These are phyloP conservation scores for Drosophila testacea DNA, from an alignment of 2,888 invertebrate genomes.

Conservation along the genomic window DNA sequence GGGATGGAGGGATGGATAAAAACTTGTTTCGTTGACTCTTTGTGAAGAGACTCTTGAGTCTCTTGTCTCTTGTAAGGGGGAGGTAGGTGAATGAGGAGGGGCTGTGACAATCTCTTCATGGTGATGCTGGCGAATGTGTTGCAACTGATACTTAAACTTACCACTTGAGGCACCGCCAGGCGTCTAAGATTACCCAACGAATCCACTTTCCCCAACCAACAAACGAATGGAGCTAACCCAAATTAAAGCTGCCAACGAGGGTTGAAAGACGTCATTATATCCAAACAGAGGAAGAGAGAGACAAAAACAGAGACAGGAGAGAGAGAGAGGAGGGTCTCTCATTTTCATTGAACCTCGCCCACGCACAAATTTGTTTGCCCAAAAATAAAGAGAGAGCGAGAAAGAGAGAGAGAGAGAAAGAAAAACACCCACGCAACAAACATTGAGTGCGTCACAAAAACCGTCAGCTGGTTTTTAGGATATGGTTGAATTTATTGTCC, in stretches of 20 bases:
- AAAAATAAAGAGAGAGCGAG: conserved; percentile 1
- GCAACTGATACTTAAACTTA: conserved; percentile 42
- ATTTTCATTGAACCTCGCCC: conserved; percentile 51
- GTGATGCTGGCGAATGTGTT: conserved; percentile 21
- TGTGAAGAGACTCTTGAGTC: conserved; percentile 20
- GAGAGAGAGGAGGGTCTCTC: conserved; percentile 6
- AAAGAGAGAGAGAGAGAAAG: no score
- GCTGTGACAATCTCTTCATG: conserved; percentile 36
- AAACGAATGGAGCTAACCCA: conserved; percentile 14
- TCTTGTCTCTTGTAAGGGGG: conserved; percentile 10
- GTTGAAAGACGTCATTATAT: conserved; percentile 38
- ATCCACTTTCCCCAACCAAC: conserved; percentile 44
- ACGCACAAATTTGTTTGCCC: conserved; percentile 60
- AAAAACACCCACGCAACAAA: conserved; percentile 27
- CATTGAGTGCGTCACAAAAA: conserved; percentile 39
- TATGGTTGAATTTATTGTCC: conserved; percentile 5
- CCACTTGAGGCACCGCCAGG: conserved; percentile 44
- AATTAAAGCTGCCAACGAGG: conserved; percentile 36
- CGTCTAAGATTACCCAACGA: conserved; percentile 48
- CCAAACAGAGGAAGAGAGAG: not conserved
- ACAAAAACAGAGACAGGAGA: conserved; percentile 6
- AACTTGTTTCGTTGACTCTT: conserved; percentile 43
- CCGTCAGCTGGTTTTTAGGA: conserved; percentile 29
- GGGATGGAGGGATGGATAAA: conserved; percentile 3
- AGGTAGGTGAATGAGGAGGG: not conserved